These are phyloP conservation scores for Drosophila quadrilineata DNA, from an alignment of 1,140 invertebrate genomes.

Conservation along the genomic window DNA sequence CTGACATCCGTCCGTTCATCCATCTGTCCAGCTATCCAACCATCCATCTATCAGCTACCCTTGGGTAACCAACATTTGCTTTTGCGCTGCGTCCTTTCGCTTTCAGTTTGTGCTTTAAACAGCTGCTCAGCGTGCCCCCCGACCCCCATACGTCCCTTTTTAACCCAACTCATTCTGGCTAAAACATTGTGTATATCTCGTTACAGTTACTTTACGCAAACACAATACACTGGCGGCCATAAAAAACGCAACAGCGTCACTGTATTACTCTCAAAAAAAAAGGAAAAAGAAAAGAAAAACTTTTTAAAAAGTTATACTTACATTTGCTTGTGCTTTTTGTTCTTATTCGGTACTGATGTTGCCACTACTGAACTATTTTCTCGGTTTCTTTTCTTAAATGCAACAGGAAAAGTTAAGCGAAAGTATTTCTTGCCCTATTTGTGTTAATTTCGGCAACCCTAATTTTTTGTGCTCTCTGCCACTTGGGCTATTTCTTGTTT, in stretches of 20 bases:
- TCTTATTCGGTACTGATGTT: conserved; percentile 43
- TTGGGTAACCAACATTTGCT: conserved; percentile 32
- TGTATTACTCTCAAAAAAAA: too few species aligned
- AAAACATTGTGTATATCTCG: conserved; percentile 36
- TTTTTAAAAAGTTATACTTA: conserved; percentile 11
- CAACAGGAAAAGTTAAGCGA: conserved; percentile 49
- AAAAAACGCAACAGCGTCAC: conserved; percentile 53
- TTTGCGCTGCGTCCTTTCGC: conserved; percentile 64
- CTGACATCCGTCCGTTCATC: too few species aligned
- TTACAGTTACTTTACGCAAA: conserved; percentile 73
- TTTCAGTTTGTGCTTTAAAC: conserved; percentile 67
- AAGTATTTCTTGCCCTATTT: conserved; percentile 49
- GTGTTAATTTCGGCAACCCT: conserved; percentile 33
- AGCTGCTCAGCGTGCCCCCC: conserved; percentile 43
- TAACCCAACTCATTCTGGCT: conserved; percentile 8
- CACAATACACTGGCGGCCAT: conserved; percentile 56
- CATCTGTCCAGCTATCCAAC: not conserved
- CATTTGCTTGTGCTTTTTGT: conserved; percentile 6
- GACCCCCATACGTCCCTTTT: not conserved
- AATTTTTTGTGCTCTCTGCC: conserved; percentile 5
- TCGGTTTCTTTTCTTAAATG: conserved; percentile 1
- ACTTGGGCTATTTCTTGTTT: not conserved
- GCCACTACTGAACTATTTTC: conserved; percentile 59
- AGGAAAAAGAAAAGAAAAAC: conserved; percentile 31
- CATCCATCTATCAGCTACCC: conserved; percentile 22